Base-by-base conservation (phyloP, 2,797 vertebrate genomes). In the Rhinichthys osculus region DNA sequence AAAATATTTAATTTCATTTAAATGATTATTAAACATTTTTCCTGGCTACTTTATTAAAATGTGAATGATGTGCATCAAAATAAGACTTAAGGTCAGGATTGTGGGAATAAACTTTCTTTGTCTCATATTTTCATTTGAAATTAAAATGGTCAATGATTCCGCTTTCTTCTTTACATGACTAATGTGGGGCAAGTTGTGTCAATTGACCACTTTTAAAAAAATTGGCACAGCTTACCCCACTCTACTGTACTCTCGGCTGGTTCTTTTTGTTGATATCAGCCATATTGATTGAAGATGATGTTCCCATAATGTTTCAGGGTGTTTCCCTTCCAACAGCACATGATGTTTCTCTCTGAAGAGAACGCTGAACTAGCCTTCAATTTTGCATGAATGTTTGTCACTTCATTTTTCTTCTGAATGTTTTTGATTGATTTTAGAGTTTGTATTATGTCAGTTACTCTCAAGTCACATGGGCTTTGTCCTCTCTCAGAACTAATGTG, bases 351-450 rank as follows among this genome's bases (percentile, higher is more conserved):
- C 47, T 9, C 47, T 19, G 47, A 4, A 76, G 72, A 47, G 4
- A 33, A 10, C 1, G 2, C 1, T 42, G 40, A 42, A 8, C 16
- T 7, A 27, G 14, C 8, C 16, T 30, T 74, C 16, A 74, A 52
- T 74, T 74, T 74, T 74, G 8, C 72, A 74, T 74, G 72, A 74
- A 52, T 35, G 5, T 35, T 76, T 76, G 10, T 9, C 50, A 33
- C 47, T 54, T 76, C 14, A 30, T 73, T 30, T 47, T 50, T 73
- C 44, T 73, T 50, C n/a, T 33, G 7, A 0, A 21, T 74, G 44
- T 35, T 52, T 76, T 76, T 23, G 47, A 35, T 54, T 21, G 73
- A 54, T 76, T 76, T 21, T 21, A 17, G 44, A 30, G 16, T 74
- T 52, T 74, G 27, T 19, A 33, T 30, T 33, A 52, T 33, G 30